Evolutionary conservation across 2,888 invertebrate species (phyloP).

Genomic region (Trachelus tabidus): DNA sequence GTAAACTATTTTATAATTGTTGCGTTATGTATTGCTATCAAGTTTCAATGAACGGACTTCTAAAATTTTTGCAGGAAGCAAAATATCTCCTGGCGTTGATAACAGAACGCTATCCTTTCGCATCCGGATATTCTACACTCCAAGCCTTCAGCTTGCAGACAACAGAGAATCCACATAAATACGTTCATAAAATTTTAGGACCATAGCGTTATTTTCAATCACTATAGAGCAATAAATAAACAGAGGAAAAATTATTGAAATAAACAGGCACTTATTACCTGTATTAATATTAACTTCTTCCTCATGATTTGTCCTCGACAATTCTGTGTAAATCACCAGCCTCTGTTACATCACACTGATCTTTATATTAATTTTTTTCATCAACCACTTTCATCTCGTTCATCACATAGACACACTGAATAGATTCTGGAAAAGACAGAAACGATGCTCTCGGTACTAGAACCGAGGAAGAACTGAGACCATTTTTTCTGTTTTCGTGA

Average conservation of each 20-base stretch:
- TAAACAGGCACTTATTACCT: background rate
- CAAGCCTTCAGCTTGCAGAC: background rate
- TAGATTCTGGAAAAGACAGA: background rate
- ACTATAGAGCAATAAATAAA: background rate
- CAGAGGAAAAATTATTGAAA: background rate
- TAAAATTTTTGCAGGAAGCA: background rate
- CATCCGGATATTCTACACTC: background rate
- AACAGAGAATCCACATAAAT: too few relatives aligned
- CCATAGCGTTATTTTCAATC: background rate
- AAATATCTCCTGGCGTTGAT: background rate
- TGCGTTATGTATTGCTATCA: background rate
- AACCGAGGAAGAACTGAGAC: background rate
- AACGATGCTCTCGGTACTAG: background rate
- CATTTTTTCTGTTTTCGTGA: background rate
- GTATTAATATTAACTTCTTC: background rate
- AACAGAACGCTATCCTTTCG: background rate
- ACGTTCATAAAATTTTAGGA: background rate
- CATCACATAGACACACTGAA: background rate
- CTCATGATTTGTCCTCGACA: background rate
- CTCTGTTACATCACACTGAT: background rate
- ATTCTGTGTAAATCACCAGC: background rate
- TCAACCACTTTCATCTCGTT: background rate
- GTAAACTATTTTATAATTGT: background rate
- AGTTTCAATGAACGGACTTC: background rate
- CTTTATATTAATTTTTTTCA: background rate